Evolutionary conservation across 1,140 invertebrate species (phyloP).

Genomic region (Drosophila obscura): DNA sequence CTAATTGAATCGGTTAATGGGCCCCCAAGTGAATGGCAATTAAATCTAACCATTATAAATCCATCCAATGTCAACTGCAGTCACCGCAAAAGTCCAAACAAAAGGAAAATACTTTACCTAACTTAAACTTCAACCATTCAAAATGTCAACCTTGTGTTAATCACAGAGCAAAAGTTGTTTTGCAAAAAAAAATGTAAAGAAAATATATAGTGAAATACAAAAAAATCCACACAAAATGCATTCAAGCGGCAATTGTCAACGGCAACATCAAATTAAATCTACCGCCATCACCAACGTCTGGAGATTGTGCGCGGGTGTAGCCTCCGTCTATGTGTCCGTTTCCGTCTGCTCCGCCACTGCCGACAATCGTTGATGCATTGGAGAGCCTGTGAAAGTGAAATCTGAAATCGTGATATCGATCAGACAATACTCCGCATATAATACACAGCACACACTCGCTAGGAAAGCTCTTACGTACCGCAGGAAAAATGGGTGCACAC

Average conservation of each 20-base stretch:
- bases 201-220: slow-evolving; percentile 9
- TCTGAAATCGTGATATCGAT: slow-evolving; percentile 53
- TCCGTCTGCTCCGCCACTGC: neutral
- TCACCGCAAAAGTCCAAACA: slow-evolving; percentile 5
- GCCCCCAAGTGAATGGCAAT: slow-evolving; percentile 30
- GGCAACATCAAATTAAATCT: slow-evolving; percentile 71
- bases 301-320: slow-evolving; percentile 65
- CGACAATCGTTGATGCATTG: neutral
- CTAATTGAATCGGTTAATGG: slow-evolving; percentile 66
- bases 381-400: slow-evolving; percentile 68
- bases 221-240: slow-evolving; percentile 52
- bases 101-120: slow-evolving; percentile 12
- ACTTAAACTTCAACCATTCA: slow-evolving; percentile 23
- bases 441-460: slow-evolving; percentile 8
- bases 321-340: neutral
- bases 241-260: slow-evolving; percentile 68
- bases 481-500: slow-evolving; percentile 87
- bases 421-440: slow-evolving; percentile 7
- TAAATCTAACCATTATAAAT: slow-evolving; percentile 53
- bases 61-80: slow-evolving; percentile 53
- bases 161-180: slow-evolving; percentile 27
- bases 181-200: slow-evolving; percentile 17
- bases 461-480: slow-evolving; percentile 22
- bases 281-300: slow-evolving; percentile 45
- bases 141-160: slow-evolving; percentile 60